Percentiles rank a stretch among this genome's conserved stretches.
phyloP scores from a whole-genome alignment of 2,888 invertebrate genomes.

The Polietes domitor region DNA sequence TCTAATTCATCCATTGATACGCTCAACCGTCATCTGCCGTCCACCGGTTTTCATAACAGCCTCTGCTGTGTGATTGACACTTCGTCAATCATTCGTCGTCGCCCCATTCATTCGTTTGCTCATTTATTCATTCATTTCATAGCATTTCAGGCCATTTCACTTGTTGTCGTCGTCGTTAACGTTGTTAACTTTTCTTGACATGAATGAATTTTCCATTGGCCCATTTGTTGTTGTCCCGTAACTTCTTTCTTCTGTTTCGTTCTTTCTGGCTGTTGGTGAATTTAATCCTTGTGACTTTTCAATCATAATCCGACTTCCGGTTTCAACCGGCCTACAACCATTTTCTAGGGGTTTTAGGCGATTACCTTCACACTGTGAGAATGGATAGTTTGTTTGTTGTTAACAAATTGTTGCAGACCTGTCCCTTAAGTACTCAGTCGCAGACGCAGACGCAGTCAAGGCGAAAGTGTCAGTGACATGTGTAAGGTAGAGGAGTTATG shows the following conservation, averaged over 20 bases:
- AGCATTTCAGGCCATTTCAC: slow-evolving; percentile 48
- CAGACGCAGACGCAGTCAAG: background rate
- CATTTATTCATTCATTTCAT: slow-evolving; percentile 48
- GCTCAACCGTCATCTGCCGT: background rate
- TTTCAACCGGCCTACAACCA: slow-evolving; percentile 61
- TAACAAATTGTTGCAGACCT: slow-evolving; percentile 32
- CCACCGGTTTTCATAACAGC: slow-evolving; percentile 37
- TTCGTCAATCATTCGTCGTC: slow-evolving; percentile 62
- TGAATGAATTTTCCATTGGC: slow-evolving; percentile 56
- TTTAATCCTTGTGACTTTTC: slow-evolving; percentile 75
- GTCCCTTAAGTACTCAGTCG: background rate
- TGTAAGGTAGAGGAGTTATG: background rate
- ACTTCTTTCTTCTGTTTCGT: slow-evolving; percentile 5
- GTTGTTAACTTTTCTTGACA: slow-evolving; percentile 35
- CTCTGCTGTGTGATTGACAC: slow-evolving; percentile 51
- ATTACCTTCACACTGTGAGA: slow-evolving; percentile 35
- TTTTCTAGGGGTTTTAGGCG: slow-evolving; percentile 44
- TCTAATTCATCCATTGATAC: slow-evolving; percentile 10
- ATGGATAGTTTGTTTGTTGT: background rate
- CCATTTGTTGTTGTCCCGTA: background rate
- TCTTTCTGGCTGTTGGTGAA: slow-evolving; percentile 50
- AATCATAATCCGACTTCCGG: slow-evolving; percentile 71
- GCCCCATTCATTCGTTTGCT: too few species aligned
- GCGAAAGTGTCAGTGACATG: slow-evolving; percentile 1
- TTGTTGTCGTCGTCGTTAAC: slow-evolving; percentile 52